Evolutionary conservation across 2,888 invertebrate genomes (phyloP).

Genomic region (Standfussiana lucernea): DNA sequence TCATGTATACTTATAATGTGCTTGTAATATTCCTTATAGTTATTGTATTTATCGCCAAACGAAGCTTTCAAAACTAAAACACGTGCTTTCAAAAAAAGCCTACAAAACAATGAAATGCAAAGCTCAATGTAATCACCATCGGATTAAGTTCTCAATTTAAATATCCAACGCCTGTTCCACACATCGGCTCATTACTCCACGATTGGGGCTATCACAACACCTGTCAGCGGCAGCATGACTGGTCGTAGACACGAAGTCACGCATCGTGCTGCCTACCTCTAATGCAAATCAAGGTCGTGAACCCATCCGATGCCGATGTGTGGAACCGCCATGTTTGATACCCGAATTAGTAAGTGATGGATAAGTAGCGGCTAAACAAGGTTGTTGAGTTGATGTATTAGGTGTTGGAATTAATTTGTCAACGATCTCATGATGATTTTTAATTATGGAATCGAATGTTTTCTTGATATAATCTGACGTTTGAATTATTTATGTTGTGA

Average conservation of each 20-base stretch:
- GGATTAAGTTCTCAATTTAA: conserved; percentile 65
- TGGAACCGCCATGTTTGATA: conserved; percentile 39
- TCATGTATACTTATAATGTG: not conserved
- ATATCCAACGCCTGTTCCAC: conserved; percentile 52
- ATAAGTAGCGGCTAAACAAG: conserved; percentile 43
- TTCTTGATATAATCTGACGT: conserved; percentile 35
- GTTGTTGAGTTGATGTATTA: conserved; percentile 36
- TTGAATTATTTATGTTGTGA: conserved; percentile 48
- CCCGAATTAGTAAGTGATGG: conserved; percentile 45
- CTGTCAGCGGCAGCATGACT: conserved; percentile 56
- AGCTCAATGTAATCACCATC: conserved; percentile 37
- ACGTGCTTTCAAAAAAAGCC: not conserved
- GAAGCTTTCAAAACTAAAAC: not conserved
- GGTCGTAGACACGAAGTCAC: conserved; percentile 52
- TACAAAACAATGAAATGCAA: conserved; percentile 25
- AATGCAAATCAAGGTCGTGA: conserved; percentile 76
- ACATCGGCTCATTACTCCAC: conserved; percentile 50
- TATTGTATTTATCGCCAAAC: not conserved
- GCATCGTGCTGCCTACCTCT: conserved; percentile 56
- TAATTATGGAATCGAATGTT: conserved; percentile 44
- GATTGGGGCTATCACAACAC: conserved; percentile 56
- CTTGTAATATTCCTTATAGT: not conserved
- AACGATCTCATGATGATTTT: conserved; percentile 42
- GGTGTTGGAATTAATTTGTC: conserved; percentile 53
- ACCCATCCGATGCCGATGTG: conserved; percentile 60